A percentile compares a stretch with the other conserved stretches of the same genome.
These are phyloP conservation scores for Centrocercus urophasianus DNA, from an alignment of 2,113 vertebrate species.

Conservation along the genomic window DNA sequence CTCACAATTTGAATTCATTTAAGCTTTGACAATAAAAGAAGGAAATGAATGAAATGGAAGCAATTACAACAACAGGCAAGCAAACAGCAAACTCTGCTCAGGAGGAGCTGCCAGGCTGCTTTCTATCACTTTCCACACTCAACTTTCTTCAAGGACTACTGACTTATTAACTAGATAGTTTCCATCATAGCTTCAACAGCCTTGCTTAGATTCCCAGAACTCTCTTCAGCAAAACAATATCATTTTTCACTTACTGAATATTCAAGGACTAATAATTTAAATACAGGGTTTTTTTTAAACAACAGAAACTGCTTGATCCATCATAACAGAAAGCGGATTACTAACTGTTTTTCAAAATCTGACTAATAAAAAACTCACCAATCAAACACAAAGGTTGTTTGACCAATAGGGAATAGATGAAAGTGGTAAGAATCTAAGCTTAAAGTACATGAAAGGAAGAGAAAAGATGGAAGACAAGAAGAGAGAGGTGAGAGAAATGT, in stretches of 20 bases:
- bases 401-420: neutral
- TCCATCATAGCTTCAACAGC: neutral
- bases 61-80: neutral
- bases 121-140: neutral
- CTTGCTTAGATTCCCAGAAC: neutral
- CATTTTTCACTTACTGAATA: neutral
- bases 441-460: slow-evolving; percentile 34
- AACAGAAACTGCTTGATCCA: slow-evolving; percentile 14
- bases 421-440: slow-evolving; percentile 11
- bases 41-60: neutral
- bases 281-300: neutral
- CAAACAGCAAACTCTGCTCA: neutral
- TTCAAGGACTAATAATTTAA: slow-evolving; percentile 29
- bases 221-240: neutral
- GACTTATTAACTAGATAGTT: neutral
- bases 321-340: neutral
- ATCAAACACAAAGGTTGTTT: slow-evolving; percentile 32
- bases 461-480: neutral
- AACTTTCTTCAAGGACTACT: neutral
- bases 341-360: slow-evolving; percentile 19
- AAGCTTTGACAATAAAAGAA: neutral
- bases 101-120: neutral
- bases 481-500: neutral
- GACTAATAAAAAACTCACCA: slow-evolving; percentile 18
- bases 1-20: neutral